Base-by-base conservation (phyloP, 2,797 vertebrate species). In the Crocodylus rhombifer region DNA sequence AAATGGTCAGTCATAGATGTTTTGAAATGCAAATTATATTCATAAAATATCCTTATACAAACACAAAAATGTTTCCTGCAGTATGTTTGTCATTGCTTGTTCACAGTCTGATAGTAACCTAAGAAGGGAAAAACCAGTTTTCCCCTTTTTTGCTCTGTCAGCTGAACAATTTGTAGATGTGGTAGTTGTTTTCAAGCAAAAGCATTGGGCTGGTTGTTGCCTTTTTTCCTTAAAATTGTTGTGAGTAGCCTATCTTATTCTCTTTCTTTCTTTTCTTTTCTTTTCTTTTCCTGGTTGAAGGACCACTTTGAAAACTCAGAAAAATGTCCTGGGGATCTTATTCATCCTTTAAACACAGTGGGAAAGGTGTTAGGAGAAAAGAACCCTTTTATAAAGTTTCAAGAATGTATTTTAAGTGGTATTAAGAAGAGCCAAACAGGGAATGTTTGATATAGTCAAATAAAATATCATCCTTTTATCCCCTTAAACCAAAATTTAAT, bases 271-370 rank as follows among this genome's bases (percentile, higher is more conserved):
- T 51, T 51, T 51, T 51, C 42, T 51, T 51, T 51, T 51, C 42
- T 51, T 51, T 10, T 51, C 42, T 21, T 42, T 42, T 91, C 95
- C 78, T 78, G 23, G 63, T 56, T 91, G 82, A 89, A 94, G 69
- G 56, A 78, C 74, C 91, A 0, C 61, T 80, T 84, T 76, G 60
- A 95, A 95, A 93, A 96, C 91, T 97, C 93, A 93, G 90, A 85
- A 69, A 84, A 87, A 93, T 74, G 64, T 87, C 55, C 64, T 91
- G 95, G 81, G 81, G 94, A 92, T 51, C 84, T 91, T 69, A 92
- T 76, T 95, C 94, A 96, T 62, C 82, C 28, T 91, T 95, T 26
- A 92, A 92, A 61, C 95, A 77, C 90, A 95, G 82, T 90, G 80
- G 55, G 65, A 86, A 67, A 78, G 64, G 65, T 79, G 33, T 69